phyloP scores from a whole-genome alignment of 2,113 vertebrate genomes.

The Todiramphus chloris region DNA sequence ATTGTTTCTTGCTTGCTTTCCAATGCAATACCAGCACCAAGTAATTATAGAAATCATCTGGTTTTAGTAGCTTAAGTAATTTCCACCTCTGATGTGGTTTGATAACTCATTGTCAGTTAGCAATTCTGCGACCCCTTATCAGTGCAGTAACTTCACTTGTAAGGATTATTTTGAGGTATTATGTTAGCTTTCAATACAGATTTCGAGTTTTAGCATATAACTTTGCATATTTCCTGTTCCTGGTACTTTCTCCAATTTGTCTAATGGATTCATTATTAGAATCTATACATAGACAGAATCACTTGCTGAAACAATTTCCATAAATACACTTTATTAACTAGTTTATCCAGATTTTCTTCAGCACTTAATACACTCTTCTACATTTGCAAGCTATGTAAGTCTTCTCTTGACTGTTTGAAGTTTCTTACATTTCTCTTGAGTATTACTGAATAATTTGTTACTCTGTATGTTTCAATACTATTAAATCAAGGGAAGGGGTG shows the following conservation, averaged over 20 bases:
- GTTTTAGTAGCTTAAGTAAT: background rate
- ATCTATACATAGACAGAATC: background rate
- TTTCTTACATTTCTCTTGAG: background rate
- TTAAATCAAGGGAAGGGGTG: background rate
- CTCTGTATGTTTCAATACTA: background rate
- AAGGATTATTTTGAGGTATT: background rate
- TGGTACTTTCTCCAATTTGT: background rate
- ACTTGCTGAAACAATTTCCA: background rate
- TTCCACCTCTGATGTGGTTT: background rate
- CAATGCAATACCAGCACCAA: background rate
- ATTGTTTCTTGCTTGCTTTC: background rate
- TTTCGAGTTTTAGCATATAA: background rate
- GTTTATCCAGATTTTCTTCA: background rate
- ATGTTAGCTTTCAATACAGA: background rate
- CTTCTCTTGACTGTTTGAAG: background rate
- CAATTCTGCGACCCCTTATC: background rate
- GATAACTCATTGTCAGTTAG: background rate
- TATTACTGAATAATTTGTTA: background rate
- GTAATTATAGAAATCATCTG: background rate
- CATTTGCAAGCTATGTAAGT: background rate
- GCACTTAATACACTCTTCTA: background rate
- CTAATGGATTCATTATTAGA: background rate
- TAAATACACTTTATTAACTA: background rate
- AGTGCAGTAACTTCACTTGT: background rate
- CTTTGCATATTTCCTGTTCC: accelerated